Percentiles rank a stretch among this genome's conserved stretches.
Conservation (phyloP, 2,888 invertebrate genomes). For the Heteropelma amictum region DNA sequence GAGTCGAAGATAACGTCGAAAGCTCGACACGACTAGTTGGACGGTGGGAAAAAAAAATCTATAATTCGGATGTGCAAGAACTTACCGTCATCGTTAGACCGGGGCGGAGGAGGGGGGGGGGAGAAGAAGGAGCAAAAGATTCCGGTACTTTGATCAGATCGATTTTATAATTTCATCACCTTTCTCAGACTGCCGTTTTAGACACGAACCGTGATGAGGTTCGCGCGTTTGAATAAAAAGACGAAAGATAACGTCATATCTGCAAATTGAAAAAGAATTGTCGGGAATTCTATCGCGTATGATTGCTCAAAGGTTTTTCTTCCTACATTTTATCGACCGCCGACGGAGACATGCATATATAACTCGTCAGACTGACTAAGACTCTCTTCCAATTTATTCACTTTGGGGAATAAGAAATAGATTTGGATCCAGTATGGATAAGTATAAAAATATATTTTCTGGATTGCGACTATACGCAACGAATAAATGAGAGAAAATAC, state of each 20-base stretch:
- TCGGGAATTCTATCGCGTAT: slow-evolving; percentile 48
- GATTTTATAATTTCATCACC: slow-evolving; percentile 26
- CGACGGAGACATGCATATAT: neutral
- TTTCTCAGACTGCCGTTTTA: neutral
- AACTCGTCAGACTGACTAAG: slow-evolving; percentile 3
- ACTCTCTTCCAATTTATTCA: slow-evolving; percentile 29
- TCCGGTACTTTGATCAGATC: slow-evolving; percentile 12
- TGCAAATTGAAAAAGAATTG: slow-evolving; percentile 52
- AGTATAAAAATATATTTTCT: neutral
- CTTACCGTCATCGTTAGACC: neutral
- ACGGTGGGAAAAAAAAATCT: slow-evolving; percentile 6
- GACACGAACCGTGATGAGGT: neutral
- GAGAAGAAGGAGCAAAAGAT: slow-evolving; percentile 16
- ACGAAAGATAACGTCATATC: slow-evolving; percentile 21
- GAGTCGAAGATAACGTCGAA: slow-evolving; percentile 11
- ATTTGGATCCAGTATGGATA: slow-evolving; percentile 12
- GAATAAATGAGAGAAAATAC: neutral
- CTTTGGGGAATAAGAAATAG: slow-evolving; percentile 25
- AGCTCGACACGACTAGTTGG: slow-evolving; percentile 31
- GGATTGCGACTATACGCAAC: neutral
- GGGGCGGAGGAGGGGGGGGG: no score
- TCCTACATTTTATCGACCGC: slow-evolving; percentile 11
- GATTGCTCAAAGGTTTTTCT: slow-evolving; percentile 58
- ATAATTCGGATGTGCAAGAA: neutral
- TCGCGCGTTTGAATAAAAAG: slow-evolving; percentile 2